These are phyloP conservation scores for Paraescarpia echinospica DNA, from an alignment of 1,140 invertebrate species.

Conservation along the genomic window DNA sequence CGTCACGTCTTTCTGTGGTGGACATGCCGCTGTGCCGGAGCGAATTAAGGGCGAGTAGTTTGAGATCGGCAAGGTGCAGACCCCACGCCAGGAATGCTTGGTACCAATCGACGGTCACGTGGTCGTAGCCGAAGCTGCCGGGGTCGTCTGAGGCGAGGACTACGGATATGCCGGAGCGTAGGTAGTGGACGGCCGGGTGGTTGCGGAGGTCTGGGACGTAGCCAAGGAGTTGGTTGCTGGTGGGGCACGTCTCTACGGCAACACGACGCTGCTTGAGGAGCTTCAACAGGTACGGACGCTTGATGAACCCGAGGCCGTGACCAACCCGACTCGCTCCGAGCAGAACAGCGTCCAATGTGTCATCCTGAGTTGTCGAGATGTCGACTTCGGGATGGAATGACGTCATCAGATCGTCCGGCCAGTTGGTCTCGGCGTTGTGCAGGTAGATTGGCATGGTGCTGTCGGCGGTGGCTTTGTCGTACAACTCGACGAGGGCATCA, in stretches of 20 bases:
- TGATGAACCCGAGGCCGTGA: slow-evolving; percentile 38
- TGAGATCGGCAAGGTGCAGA: slow-evolving; percentile 37
- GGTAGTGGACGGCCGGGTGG: slow-evolving; percentile 39
- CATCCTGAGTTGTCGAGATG: slow-evolving; percentile 36
- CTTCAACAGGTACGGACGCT: slow-evolving; percentile 39
- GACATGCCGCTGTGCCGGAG: slow-evolving; percentile 36
- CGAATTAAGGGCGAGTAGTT: slow-evolving; percentile 38
- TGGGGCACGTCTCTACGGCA: slow-evolving; percentile 39
- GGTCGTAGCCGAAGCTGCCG: slow-evolving; percentile 40
- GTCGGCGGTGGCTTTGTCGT: slow-evolving; percentile 21
- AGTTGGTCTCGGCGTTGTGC: slow-evolving; percentile 41
- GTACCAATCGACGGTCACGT: slow-evolving; percentile 45
- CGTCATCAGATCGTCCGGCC: slow-evolving; percentile 40
- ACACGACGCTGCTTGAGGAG: slow-evolving; percentile 35
- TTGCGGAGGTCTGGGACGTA: slow-evolving; percentile 38
- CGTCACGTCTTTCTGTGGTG: slow-evolving; percentile 30
- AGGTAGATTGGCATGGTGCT: slow-evolving; percentile 34
- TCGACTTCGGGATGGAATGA: slow-evolving; percentile 25
- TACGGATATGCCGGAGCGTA: slow-evolving; percentile 40
- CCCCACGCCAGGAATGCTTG: slow-evolving; percentile 41
- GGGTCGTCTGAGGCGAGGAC: slow-evolving; percentile 44
- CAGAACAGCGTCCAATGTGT: slow-evolving; percentile 38
- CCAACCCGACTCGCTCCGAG: slow-evolving; percentile 38
- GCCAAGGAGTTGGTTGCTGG: slow-evolving; percentile 41
- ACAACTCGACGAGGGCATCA: slow-evolving; percentile 28